Percentiles rank a stretch among this genome's conserved stretches.
Conservation (phyloP, 2,888 invertebrate genomes). For the Drosophila lacicola region DNA sequence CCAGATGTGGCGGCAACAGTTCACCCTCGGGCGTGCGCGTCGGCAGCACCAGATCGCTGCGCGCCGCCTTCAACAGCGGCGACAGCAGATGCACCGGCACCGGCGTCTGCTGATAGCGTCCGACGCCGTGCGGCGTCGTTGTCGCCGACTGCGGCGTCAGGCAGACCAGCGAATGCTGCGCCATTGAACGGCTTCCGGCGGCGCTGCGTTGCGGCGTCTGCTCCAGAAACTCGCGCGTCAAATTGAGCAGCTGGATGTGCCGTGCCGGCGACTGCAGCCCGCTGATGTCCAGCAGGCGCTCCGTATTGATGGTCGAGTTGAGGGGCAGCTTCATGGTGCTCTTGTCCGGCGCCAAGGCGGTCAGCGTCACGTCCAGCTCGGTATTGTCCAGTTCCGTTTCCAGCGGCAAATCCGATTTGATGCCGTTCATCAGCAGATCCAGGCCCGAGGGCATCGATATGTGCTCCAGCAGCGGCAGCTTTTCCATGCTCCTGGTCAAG, state of each 20-base stretch:
- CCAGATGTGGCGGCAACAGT: slow-evolving; percentile 14
- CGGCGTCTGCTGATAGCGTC: slow-evolving; percentile 58
- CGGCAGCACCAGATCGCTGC: slow-evolving; percentile 78
- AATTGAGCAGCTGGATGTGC: slow-evolving; percentile 78
- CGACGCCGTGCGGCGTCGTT: slow-evolving; percentile 67
- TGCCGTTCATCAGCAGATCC: slow-evolving; percentile 46
- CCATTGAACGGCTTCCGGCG: slow-evolving; percentile 46
- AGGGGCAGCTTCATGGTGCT: slow-evolving; percentile 82
- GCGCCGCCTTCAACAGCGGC: slow-evolving; percentile 72
- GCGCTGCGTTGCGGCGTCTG: slow-evolving; percentile 39
- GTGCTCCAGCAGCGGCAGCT: slow-evolving; percentile 75
- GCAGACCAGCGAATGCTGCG: slow-evolving; percentile 70
- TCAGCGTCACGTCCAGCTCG: slow-evolving; percentile 72
- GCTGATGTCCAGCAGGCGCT: slow-evolving; percentile 79
- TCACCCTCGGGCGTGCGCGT: slow-evolving; percentile 78
- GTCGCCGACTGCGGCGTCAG: slow-evolving; percentile 75
- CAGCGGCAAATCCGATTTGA: slow-evolving; percentile 19
- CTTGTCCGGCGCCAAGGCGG: slow-evolving; percentile 75
- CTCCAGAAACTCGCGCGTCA: slow-evolving; percentile 79
- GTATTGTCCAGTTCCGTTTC: slow-evolving; percentile 21
- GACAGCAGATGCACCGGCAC: slow-evolving; percentile 66
- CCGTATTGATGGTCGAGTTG: slow-evolving; percentile 82
- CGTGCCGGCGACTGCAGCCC: slow-evolving; percentile 68
- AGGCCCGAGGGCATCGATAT: slow-evolving; percentile 78
- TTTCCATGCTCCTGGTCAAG: slow-evolving; percentile 68